phyloP scores from a whole-genome alignment of 2,113 vertebrate genomes.

The Gymnocephalus cernua region DNA sequence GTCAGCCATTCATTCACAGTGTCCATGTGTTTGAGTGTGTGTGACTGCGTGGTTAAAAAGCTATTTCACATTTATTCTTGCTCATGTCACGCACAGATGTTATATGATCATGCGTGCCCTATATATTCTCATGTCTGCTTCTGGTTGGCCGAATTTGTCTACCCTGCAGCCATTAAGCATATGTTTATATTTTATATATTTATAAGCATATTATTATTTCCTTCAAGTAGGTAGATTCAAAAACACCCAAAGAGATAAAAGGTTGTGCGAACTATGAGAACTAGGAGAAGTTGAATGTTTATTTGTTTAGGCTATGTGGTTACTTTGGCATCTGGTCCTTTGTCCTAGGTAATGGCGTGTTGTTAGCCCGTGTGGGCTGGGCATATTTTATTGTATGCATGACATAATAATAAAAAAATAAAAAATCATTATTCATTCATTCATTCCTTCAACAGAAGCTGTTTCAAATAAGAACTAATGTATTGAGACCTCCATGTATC shows the following conservation, averaged over 20 bases:
- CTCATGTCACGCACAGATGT: slow-evolving; percentile 48
- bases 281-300: too few species aligned
- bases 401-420: too few species aligned
- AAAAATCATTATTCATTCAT: too few species aligned
- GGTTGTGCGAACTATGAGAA: too few species aligned
- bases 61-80: slow-evolving; percentile 24
- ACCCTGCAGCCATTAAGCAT: slow-evolving; percentile 18
- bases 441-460: background rate
- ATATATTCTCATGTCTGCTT: slow-evolving; percentile 29
- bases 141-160: slow-evolving; percentile 32
- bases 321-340: too few species aligned
- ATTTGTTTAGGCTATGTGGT: too few species aligned
- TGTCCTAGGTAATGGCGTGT: too few species aligned
- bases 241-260: too few species aligned
- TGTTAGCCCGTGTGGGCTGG: too few species aligned
- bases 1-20: slow-evolving; percentile 55
- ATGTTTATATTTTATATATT: too few species aligned
- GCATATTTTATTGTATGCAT: too few species aligned
- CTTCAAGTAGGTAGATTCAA: background rate
- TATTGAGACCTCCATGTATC: slow-evolving; percentile 22
- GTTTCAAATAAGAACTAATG: background rate
- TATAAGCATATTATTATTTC: background rate
- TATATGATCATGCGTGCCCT: slow-evolving; percentile 20
- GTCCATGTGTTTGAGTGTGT: slow-evolving; percentile 24
- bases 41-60: slow-evolving; percentile 33